Base-by-base conservation (phyloP, 2,888 invertebrate species). In the Agriotes lineatus region DNA sequence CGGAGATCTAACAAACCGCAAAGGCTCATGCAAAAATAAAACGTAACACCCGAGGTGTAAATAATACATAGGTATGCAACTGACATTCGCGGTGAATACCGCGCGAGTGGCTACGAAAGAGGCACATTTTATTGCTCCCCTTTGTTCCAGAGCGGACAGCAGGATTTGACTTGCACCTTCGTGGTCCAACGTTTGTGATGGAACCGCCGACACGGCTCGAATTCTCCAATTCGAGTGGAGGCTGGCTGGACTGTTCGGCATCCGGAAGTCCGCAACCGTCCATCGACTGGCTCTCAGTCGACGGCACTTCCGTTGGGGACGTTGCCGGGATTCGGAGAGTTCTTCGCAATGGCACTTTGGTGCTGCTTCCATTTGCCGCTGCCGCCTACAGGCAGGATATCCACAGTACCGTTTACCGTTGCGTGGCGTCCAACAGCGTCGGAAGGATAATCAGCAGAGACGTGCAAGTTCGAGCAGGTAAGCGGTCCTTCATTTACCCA, bases 301-400 rank as follows among this genome's bases (percentile, higher is more conserved):
- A 92, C 81, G 91, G 91, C 50, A 87, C 89, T 74, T 89, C 90
- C 68, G 89, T 90, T 65, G 88, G 88, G 65, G 91, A 92, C 82
- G 89, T 92, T 72, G 88, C 89, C 61, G 90, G 90, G 20, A 89
- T 92, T 70, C 85, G 92, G 52, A 85, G 89, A 63, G 90, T 91
- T 44, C 86, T 91, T 73, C 82, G 88, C 74, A 92, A 92, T 80
- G 92, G 91, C 71, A 91, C 92, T 56, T 85, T 92, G 72, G 89
- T 90, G 69, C 86, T 92, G 73, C 86, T 90, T 81, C 91, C 92
- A 60, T 92, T 92, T 82, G 87, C 90, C 50, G 91, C 91, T 18
- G 90, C 90, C 37, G 89, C 91, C 71, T 92, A 91, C 82, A 86
- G 92, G 63, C 92, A 92, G 83, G 92, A 92, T 82, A 90, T 92